Conservation (phyloP, 2,888 invertebrate species). For the Morinoia aosen region DNA sequence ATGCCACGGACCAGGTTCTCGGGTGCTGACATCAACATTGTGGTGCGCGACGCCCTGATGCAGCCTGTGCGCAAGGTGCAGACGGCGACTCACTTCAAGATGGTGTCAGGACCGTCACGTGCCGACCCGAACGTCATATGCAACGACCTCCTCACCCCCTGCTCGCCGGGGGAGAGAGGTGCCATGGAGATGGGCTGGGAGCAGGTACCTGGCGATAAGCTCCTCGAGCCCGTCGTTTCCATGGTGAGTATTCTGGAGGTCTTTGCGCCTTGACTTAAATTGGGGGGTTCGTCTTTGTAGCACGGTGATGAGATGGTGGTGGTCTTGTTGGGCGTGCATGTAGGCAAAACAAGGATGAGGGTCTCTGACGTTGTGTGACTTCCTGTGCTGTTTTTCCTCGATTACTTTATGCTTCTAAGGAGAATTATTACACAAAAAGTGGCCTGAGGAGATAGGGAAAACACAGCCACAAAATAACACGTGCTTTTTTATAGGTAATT, state of each 20-base stretch:
- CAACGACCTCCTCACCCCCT: constrained; percentile 93
- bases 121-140: constrained; percentile 84
- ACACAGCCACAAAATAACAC: too few species aligned
- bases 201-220: constrained; percentile 94
- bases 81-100: constrained; percentile 95
- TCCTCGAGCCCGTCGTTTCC: constrained; percentile 94
- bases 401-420: too few species aligned
- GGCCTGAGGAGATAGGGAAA: too few species aligned
- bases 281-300: neutral
- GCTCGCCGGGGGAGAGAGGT: constrained; percentile 94
- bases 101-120: constrained; percentile 89
- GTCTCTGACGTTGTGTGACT: too few species aligned
- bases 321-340: neutral
- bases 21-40: constrained; percentile 98
- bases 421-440: too few species aligned
- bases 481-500: too few species aligned
- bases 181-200: constrained; percentile 98
- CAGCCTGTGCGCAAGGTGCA: constrained; percentile 99
- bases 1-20: constrained; percentile 79
- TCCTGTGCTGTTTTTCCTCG: too few species aligned
- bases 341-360: neutral
- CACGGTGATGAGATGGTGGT: neutral
- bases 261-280: neutral
- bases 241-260: constrained; percentile 79
- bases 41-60: constrained; percentile 98